Evolutionary conservation across 2,113 vertebrate genomes (phyloP), one percentile per base, ranked within the genome.

Genomic region (Crotophaga sulcirostris): DNA sequence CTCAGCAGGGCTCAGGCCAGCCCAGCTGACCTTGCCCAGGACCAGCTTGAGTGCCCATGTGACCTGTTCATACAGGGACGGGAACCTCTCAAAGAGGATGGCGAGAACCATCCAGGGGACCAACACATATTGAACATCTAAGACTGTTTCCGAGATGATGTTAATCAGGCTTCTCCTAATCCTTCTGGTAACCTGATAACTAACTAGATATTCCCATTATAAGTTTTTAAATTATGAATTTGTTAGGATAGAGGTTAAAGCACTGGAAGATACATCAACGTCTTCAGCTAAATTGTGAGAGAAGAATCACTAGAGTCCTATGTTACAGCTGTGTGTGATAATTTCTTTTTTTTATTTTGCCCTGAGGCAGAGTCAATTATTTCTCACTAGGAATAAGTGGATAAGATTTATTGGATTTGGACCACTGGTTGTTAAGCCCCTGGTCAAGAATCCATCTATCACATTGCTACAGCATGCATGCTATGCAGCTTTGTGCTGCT

Each of bases 401-500:
- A 79, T 76, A 66, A 95, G 49, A 93, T 91, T 91, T 89, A 96
- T 94, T 91, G 49, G 87, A 89, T 95, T 89, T 91, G 87, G 91
- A 83, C 89, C 77, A 79, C 49, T 83, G 84, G 25, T 87, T 96
- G 36, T 72, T 87, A 87, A 94, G 89, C 51, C 40, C 15, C 54
- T 90, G 84, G 70, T 94, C 60, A 89, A 87, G 84, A 84, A 95
- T 89, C 73, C 66, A 68, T 78, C 93, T 94, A 90, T 72, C 4
- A 13, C 69, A 67, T 20, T 87, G 51, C 73, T 74, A 38, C n/a
- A 58, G 55, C 49, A 79, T 31, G 14, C 45, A 33, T 7, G 15
- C 33, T 38, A 17, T 18, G 26, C 18, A 87, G 40, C n/a, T 44
- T 64, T 47, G 13, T 0, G 1, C 42, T 84, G 14, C 14, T 59